These are phyloP conservation scores for Carassius gibelio DNA, from an alignment of 2,113 vertebrate genomes.

Conservation along the genomic window DNA sequence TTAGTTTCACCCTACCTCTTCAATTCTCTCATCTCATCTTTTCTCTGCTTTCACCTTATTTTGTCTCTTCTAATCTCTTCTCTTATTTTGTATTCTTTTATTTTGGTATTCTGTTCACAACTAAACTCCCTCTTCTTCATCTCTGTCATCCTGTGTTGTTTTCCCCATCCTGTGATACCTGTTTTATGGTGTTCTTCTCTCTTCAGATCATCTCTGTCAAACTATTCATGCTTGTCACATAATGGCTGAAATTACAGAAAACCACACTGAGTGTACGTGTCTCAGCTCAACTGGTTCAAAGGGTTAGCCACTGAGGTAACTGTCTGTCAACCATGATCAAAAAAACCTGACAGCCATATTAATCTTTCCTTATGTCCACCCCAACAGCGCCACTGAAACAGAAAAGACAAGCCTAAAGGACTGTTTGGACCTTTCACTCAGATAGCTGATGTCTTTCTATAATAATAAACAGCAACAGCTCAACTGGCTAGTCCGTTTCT, in stretches of 20 bases:
- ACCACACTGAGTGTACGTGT: conserved; percentile 3
- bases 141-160: neutral
- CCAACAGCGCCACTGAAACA: conserved; percentile 28
- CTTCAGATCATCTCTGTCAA: conserved; percentile 1
- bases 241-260: conserved; percentile 23
- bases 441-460: neutral
- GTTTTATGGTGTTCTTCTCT: conserved; percentile 11
- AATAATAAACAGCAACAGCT: neutral
- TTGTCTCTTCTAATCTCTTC: neutral
- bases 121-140: neutral
- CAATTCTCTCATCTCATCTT: neutral
- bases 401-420: conserved; percentile 23
- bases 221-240: neutral
- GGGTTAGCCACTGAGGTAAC: conserved; percentile 26
- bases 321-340: conserved; percentile 42
- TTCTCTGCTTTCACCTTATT: neutral
- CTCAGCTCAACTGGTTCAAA: conserved; percentile 23
- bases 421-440: conserved; percentile 3
- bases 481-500: neutral
- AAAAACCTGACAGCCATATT: conserved; percentile 50
- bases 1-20: too few relatives aligned
- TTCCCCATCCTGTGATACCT: neutral
- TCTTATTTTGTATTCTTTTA: neutral
- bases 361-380: conserved; percentile 41
- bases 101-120: neutral